A percentile compares a stretch with the other conserved stretches of the same genome.
phyloP scores from a whole-genome alignment of 2,797 vertebrate species.

The Microtus agrestis region DNA sequence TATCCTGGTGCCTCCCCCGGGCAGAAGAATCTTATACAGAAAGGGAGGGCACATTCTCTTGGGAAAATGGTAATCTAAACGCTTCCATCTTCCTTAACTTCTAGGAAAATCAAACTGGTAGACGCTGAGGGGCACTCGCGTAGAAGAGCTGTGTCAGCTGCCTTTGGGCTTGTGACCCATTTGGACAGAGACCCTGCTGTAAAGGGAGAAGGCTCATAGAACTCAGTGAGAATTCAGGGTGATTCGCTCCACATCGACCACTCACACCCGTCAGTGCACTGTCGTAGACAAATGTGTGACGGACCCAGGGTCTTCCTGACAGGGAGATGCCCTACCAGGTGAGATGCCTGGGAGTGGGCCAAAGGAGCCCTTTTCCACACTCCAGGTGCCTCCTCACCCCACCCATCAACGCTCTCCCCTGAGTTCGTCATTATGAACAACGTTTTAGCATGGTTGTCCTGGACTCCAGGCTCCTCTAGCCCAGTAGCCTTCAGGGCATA shows the following conservation, averaged over 20 bases:
- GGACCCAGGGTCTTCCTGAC: not conserved
- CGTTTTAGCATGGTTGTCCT: not conserved
- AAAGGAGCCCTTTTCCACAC: too few relatives aligned
- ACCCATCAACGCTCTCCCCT: not conserved
- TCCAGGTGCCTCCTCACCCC: too few relatives aligned
- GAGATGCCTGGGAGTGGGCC: rapidly evolving
- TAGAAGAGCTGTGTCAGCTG: conserved; percentile 48
- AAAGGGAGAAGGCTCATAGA: not conserved
- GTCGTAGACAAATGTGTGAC: not conserved
- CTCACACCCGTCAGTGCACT: too few relatives aligned
- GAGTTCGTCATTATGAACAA: not conserved
- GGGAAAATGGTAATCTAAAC: conserved; percentile 56
- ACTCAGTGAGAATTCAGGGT: not conserved
- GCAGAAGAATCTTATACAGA: conserved; percentile 59
- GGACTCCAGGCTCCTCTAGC: not conserved
- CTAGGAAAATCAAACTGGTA: conserved; percentile 60
- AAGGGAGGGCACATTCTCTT: conserved; percentile 9
- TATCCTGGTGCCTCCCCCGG: not conserved
- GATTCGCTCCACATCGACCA: not conserved
- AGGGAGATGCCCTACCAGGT: not conserved
- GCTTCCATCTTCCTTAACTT: not conserved
- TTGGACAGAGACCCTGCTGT: not conserved
- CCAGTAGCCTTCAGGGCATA: not conserved
- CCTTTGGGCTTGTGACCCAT: conserved; percentile 47
- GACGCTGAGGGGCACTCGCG: not conserved